Evolutionary conservation across 1,140 invertebrate genomes (phyloP).

Genomic region (Drosophila repletoides): DNA sequence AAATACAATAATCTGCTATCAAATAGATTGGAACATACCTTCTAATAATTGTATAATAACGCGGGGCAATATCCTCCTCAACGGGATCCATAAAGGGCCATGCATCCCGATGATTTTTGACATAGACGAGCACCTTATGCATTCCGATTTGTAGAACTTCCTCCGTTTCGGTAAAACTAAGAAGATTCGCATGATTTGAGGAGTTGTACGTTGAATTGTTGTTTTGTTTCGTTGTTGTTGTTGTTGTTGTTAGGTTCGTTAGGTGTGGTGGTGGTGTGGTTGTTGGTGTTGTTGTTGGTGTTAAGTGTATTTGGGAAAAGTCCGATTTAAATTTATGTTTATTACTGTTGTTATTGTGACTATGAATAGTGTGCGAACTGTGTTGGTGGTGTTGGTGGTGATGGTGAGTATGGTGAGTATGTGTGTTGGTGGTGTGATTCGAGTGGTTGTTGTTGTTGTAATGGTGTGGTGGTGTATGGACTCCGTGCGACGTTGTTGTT

Average conservation of each 20-base stretch:
- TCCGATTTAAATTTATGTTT: constrained; percentile 60
- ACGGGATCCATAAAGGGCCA: constrained; percentile 96
- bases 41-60: constrained; percentile 90
- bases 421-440: constrained; percentile 16
- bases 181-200: constrained; percentile 82
- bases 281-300: constrained; percentile 17
- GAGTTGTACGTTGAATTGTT: constrained; percentile 75
- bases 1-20: neutral
- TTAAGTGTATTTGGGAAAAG: constrained; percentile 11
- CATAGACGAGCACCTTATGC: constrained; percentile 93
- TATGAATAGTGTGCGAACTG: constrained; percentile 32
- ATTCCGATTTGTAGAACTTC: constrained; percentile 93
- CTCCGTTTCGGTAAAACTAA: constrained; percentile 89
- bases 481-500: constrained; percentile 61
- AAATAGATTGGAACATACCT: constrained; percentile 52
- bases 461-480: constrained; percentile 44
- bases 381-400: constrained; percentile 33
- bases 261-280: constrained; percentile 14
- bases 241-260: constrained; percentile 38
- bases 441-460: constrained; percentile 42
- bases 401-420: constrained; percentile 32
- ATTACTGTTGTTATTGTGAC: constrained; percentile 61
- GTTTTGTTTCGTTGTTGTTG: constrained; percentile 43
- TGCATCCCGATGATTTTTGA: constrained; percentile 93
- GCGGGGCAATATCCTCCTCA: constrained; percentile 94